These are phyloP conservation scores for Caenorhabditis angaria DNA, from an alignment of 2,888 invertebrate genomes.

Conservation along the genomic window DNA sequence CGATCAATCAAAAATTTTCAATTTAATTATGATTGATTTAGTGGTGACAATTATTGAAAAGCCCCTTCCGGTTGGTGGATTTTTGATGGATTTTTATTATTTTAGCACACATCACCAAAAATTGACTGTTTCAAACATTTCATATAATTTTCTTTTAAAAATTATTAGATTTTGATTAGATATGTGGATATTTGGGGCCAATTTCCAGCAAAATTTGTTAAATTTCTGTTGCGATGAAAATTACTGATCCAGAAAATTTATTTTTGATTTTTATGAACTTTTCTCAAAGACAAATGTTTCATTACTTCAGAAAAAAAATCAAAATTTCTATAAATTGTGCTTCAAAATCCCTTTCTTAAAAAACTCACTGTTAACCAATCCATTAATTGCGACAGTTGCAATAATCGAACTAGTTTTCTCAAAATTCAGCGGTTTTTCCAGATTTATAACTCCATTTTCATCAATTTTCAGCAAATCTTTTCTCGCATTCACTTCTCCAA, in stretches of 20 bases:
- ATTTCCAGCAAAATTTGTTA: not conserved
- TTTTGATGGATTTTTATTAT: not conserved
- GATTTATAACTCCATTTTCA: conserved; percentile 28
- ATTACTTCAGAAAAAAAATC: not conserved
- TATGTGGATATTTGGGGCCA: not conserved
- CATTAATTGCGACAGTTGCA: conserved; percentile 49
- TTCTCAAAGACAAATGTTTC: not conserved
- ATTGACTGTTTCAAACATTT: too few relatives aligned
- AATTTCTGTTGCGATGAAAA: not conserved
- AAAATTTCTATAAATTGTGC: not conserved
- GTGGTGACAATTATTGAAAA: not conserved
- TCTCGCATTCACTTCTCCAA: conserved; percentile 32
- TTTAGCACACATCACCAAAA: not conserved
- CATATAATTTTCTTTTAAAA: too few relatives aligned
- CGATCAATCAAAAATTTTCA: not conserved
- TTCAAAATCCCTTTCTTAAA: not conserved
- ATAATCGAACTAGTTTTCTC: conserved; percentile 46
- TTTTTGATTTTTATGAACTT: not conserved
- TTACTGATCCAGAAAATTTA: not conserved
- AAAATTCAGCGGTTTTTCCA: conserved; percentile 49
- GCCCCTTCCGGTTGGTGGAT: not conserved
- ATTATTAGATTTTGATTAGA: not conserved
- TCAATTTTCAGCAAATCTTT: conserved; percentile 32
- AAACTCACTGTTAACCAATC: conserved; percentile 40
- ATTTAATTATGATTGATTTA: not conserved